Conservation (phyloP, 92 coral and sea anemone genomes). For the Muricea muricata region DNA sequence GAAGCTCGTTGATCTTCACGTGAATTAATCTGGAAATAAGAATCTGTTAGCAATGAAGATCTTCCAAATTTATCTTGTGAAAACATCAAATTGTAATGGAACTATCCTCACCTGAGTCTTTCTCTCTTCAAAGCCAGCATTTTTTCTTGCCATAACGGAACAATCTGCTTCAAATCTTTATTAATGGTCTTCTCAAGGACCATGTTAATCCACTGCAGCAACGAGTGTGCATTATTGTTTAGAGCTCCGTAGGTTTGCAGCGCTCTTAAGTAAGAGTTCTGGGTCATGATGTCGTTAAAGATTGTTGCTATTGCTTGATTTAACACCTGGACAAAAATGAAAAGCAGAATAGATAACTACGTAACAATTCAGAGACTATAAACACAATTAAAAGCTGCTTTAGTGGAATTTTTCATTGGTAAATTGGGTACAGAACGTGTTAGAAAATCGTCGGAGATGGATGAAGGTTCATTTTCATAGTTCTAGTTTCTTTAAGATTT, state of each 20-base stretch:
- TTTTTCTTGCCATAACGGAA: slow-evolving; percentile 72
- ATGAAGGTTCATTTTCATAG: too few relatives aligned
- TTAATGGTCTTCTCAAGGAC: slow-evolving; percentile 79
- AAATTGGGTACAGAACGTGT: too few relatives aligned
- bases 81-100: too few relatives aligned
- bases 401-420: too few relatives aligned
- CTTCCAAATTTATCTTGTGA: background rate
- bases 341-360: background rate
- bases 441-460: too few relatives aligned
- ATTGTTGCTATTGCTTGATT: slow-evolving; percentile 62
- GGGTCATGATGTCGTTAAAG: slow-evolving; percentile 84
- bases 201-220: slow-evolving; percentile 81
- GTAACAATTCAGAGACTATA: background rate
- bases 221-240: slow-evolving; percentile 69
- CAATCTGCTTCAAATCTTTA: slow-evolving; percentile 69
- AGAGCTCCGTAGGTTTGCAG: slow-evolving; percentile 54
- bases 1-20: slow-evolving; percentile 12
- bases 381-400: too few relatives aligned
- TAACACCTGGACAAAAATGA: slow-evolving; percentile 69
- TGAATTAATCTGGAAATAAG: slow-evolving; percentile 8
- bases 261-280: slow-evolving; percentile 61
- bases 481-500: too few relatives aligned
- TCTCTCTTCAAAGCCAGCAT: slow-evolving; percentile 81
- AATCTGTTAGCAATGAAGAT: background rate
- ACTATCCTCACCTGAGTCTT: slow-evolving; percentile 60